Base-by-base conservation (phyloP, 2,113 vertebrate genomes). In the Xiphophorus hellerii region DNA sequence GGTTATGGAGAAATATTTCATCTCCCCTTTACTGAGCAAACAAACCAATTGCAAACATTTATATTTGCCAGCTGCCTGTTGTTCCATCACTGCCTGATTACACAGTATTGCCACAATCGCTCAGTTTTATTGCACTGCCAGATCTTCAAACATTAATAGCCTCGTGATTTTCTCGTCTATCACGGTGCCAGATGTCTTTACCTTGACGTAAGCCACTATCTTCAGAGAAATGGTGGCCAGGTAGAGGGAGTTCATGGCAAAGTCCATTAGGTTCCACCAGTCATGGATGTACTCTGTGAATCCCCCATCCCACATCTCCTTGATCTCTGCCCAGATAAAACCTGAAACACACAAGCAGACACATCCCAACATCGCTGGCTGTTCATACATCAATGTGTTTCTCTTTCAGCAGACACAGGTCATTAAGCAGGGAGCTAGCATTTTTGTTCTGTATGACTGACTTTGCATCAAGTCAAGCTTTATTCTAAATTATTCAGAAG, bases 191-290 rank as follows among this genome's bases (percentile, higher is more conserved):
- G 25, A 58, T 1, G 7, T 5, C 22, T 60, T 76, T 80, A 98
- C 97, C 97, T 98, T 98, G 14, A 97, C 95, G 12, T 97, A 98
- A 48, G 97, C 97, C 77, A 99, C 97, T 17, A 98, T 98, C 94
- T 98, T 99, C 89, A 99, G 94, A 5, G 97, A 98, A 83, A 99
- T 99, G 13, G 97, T 99, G 87, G 97, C 97, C 92, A 98, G 93
- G 85, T 98, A 99, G 67, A 98, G 96, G 1, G 96, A 98, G 91
- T 98, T 98, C 97, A 98, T 99, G 85, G 97, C 97, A 84, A 98
- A 99, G 93, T 98, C 97, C 97, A 99, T 98, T 85, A 98, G 93
- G 87, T 99, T 98, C 97, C 97, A 99, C 97, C 97, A 99, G 89
- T 99, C 97, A 0, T 99, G 97, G 25, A 98, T 95, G 0, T 99